Conservation (phyloP, 1,140 invertebrate genomes). For the Stegodyphus mimosarum region DNA sequence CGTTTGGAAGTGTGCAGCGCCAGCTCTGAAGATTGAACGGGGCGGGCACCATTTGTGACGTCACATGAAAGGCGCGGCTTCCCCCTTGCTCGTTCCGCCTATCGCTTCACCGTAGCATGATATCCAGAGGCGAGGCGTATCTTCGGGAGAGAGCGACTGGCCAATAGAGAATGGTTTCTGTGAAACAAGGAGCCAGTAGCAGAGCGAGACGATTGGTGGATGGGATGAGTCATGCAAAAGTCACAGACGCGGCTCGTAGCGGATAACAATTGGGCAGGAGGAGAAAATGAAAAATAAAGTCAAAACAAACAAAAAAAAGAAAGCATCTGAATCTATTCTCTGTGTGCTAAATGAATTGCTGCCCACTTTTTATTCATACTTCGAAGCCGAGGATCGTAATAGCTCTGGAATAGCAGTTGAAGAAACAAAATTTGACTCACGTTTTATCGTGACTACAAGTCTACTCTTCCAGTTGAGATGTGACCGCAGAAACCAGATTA, state of each 20-base stretch:
- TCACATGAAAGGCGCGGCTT: neutral
- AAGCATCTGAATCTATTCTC: too few species aligned
- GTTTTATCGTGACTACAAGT: too few species aligned
- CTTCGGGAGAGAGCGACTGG: neutral
- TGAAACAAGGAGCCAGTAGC: neutral
- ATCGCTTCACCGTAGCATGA: neutral
- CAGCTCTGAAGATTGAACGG: neutral
- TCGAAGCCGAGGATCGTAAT: too few species aligned
- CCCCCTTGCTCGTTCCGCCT: neutral
- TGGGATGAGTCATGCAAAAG: slow-evolving; percentile 35
- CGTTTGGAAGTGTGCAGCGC: neutral
- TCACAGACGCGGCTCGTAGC: neutral
- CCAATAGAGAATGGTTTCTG: neutral
- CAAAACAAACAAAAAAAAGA: neutral
- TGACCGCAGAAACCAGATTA: too few species aligned
- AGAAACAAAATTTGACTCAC: too few species aligned
- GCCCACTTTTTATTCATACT: too few species aligned
- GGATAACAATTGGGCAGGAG: neutral
- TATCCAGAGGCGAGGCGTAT: neutral
- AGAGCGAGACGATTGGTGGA: slow-evolving; percentile 22
- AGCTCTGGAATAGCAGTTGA: too few species aligned
- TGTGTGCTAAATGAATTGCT: too few species aligned
- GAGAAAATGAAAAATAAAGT: neutral
- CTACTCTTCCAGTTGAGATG: too few species aligned
- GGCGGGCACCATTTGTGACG: neutral